phyloP scores from a whole-genome alignment of 1,140 invertebrate genomes.

The Trichonephila inaurata region DNA sequence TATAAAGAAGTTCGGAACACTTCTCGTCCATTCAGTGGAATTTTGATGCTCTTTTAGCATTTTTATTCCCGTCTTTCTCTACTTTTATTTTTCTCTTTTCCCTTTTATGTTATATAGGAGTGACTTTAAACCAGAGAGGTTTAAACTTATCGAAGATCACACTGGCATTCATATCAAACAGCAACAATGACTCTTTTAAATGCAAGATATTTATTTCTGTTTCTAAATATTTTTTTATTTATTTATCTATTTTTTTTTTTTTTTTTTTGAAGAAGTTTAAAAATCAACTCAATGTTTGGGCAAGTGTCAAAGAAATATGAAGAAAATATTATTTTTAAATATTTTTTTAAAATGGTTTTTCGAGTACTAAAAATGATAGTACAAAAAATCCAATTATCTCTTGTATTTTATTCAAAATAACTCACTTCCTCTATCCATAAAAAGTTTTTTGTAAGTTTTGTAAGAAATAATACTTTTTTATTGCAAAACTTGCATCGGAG shows the following conservation, averaged over 20 bases:
- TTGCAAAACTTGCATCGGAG: too few relatives aligned
- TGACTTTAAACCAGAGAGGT: background rate
- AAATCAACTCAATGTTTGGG: background rate
- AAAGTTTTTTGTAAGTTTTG: too few relatives aligned
- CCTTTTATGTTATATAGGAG: background rate
- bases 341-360: background rate
- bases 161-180: background rate
- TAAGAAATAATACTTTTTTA: too few relatives aligned
- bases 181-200: constrained; percentile 42
- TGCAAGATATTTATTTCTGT: constrained; percentile 25
- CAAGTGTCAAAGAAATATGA: background rate
- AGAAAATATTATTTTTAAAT: background rate
- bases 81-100: background rate
- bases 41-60: constrained; percentile 48
- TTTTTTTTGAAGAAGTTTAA: background rate
- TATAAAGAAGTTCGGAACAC: constrained; percentile 36
- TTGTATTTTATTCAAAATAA: too few relatives aligned
- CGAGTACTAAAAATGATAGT: background rate
- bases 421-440: too few relatives aligned
- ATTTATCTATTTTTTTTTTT: too few relatives aligned
- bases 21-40: constrained; percentile 33
- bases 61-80: background rate
- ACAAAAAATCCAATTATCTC: too few relatives aligned
- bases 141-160: background rate
- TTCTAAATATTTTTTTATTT: background rate